Percentiles rank a stretch among this genome's conserved stretches.
Conservation (phyloP, 2,888 invertebrate species). For the Phania funesta region DNA sequence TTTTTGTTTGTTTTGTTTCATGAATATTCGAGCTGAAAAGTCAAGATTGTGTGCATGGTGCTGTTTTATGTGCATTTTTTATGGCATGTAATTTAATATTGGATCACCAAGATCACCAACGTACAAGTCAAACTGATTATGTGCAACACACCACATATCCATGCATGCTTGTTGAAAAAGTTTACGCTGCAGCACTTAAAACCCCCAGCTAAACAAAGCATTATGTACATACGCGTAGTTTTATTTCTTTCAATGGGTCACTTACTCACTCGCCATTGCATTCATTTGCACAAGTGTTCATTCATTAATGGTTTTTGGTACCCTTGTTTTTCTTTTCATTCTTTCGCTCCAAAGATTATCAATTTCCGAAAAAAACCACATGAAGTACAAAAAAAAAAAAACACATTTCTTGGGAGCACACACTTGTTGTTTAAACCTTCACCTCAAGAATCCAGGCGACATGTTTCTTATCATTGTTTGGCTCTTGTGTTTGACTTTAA, state of each 20-base stretch:
- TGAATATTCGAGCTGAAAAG: slow-evolving; percentile 27
- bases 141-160: background rate
- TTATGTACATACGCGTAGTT: background rate
- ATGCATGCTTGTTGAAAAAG: slow-evolving; percentile 48
- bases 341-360: slow-evolving; percentile 30
- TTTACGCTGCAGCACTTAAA: slow-evolving; percentile 6
- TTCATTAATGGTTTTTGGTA: slow-evolving; percentile 26
- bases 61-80: slow-evolving; percentile 25
- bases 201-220: slow-evolving; percentile 25
- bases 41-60: slow-evolving; percentile 22
- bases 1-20: background rate
- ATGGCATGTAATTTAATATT: slow-evolving; percentile 51
- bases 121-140: slow-evolving; percentile 44
- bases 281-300: slow-evolving; percentile 57
- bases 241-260: slow-evolving; percentile 1
- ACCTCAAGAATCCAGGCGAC: slow-evolving; percentile 53
- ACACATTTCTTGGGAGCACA: slow-evolving; percentile 28
- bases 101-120: slow-evolving; percentile 33
- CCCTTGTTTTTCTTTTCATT: background rate
- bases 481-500: slow-evolving; percentile 39
- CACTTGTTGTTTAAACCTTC: slow-evolving; percentile 58
- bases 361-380: slow-evolving; percentile 33
- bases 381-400: slow-evolving; percentile 39
- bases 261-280: slow-evolving; percentile 13
- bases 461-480: slow-evolving; percentile 57